A percentile compares a stretch with the other conserved stretches of the same genome.
phyloP scores from a whole-genome alignment of 2,888 invertebrate species.

The Microdon myrmicae region DNA sequence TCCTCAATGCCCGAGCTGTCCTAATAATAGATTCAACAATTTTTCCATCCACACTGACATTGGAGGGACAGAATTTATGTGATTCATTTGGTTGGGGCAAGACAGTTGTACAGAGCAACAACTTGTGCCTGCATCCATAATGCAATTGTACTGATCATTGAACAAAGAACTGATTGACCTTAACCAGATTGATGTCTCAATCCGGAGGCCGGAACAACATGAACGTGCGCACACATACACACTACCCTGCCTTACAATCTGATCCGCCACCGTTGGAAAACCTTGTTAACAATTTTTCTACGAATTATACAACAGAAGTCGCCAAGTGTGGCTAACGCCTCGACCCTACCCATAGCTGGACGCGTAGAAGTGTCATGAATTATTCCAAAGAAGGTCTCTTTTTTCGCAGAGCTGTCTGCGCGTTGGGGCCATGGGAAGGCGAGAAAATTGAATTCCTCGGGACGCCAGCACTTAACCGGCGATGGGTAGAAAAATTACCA shows the following conservation, averaged over 20 bases:
- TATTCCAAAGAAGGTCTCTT: conserved; percentile 37
- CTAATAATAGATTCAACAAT: conserved; percentile 46
- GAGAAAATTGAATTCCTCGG: conserved; percentile 48
- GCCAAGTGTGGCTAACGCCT: conserved; percentile 11
- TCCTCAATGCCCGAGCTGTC: conserved; percentile 24
- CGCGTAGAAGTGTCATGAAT: conserved; percentile 44
- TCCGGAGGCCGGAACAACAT: conserved; percentile 28
- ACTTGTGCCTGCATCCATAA: conserved; percentile 19
- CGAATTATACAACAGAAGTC: conserved; percentile 39
- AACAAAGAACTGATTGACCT: conserved; percentile 51
- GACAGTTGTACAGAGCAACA: conserved; percentile 6
- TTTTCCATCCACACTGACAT: conserved; percentile 36
- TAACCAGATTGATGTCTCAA: conserved; percentile 49
- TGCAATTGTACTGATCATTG: conserved; percentile 18
- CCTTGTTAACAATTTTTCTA: conserved; percentile 50
- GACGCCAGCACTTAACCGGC: conserved; percentile 42
- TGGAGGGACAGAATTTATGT: conserved; percentile 43
- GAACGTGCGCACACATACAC: no score
- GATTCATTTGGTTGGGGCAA: conserved; percentile 32
- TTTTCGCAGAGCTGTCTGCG: conserved; percentile 14
- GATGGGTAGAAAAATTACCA: conserved; percentile 29
- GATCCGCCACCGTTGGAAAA: conserved; percentile 24
- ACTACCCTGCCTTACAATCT: no score
- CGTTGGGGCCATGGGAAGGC: conserved; percentile 45
- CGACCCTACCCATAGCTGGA: conserved; percentile 46